A percentile compares a stretch with the other conserved stretches of the same genome.
These are phyloP conservation scores for Nothobranchius kuhntae DNA, from an alignment of 2,113 vertebrate genomes.

Conservation along the genomic window DNA sequence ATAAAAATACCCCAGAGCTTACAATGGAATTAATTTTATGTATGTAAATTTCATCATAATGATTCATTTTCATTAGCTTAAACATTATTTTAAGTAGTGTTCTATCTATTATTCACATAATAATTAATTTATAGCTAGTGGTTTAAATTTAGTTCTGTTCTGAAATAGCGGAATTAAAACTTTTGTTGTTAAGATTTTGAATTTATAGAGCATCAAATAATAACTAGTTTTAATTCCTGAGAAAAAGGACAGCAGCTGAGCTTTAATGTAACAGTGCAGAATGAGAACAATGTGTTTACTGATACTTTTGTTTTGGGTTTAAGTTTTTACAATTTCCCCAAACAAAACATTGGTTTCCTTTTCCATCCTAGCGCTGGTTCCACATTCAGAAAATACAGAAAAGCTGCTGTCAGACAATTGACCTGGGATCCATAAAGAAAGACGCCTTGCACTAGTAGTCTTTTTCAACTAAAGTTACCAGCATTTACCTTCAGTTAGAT, in stretches of 20 bases:
- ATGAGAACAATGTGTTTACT: no score
- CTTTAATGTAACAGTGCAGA: no score
- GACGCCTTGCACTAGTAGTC: not conserved
- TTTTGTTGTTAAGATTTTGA: no score
- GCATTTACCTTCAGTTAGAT: not conserved
- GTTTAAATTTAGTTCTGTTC: no score
- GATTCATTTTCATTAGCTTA: not conserved
- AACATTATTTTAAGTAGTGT: not conserved
- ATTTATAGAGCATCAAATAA: no score
- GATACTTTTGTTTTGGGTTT: not conserved
- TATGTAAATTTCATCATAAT: not conserved
- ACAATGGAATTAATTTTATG: not conserved
- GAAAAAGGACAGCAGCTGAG: no score
- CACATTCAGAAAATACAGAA: not conserved
- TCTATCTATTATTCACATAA: not conserved
- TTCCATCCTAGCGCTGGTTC: not conserved
- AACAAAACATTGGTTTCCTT: not conserved
- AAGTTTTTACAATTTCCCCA: no score
- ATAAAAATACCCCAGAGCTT: not conserved
- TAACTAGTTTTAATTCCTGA: no score
- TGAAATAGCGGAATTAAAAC: no score
- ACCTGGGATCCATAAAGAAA: slow-evolving; percentile 3
- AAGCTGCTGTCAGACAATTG: not conserved
- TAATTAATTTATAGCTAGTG: no score
- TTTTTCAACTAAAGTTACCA: not conserved